Evolutionary conservation across 2,888 invertebrate genomes (phyloP).

Genomic region (Helicoverpa assulta): DNA sequence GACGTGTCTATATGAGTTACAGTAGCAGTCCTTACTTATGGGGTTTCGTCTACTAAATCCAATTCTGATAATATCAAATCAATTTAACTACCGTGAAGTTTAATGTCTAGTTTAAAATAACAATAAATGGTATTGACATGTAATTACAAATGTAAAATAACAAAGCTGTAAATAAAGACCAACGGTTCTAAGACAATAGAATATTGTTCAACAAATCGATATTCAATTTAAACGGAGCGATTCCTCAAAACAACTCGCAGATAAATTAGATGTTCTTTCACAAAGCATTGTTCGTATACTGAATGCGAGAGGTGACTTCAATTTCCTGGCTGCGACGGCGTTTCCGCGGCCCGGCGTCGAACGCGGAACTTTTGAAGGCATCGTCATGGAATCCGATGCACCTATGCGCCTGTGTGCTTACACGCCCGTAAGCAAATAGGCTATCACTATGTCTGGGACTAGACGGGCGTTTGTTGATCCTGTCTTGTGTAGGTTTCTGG

Average conservation of each 20-base stretch:
- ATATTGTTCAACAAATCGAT: constrained; percentile 79
- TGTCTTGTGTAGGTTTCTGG: constrained; percentile 2
- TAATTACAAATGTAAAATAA: constrained; percentile 38
- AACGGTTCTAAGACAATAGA: constrained; percentile 66
- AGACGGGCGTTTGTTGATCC: constrained; percentile 46
- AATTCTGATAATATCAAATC: background rate
- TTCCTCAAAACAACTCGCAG: constrained; percentile 83
- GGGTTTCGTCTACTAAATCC: background rate
- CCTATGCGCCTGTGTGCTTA: constrained; percentile 80
- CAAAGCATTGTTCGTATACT: constrained; percentile 86
- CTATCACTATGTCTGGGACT: constrained; percentile 71
- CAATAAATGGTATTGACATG: constrained; percentile 11
- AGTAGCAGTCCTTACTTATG: background rate
- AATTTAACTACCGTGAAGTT: no score
- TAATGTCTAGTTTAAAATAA: no score
- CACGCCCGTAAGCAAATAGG: constrained; percentile 82
- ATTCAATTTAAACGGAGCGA: constrained; percentile 85
- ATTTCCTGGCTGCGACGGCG: constrained; percentile 85
- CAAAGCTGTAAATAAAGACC: constrained; percentile 32
- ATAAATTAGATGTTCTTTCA: constrained; percentile 89
- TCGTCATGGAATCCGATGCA: constrained; percentile 84
- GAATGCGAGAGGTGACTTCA: constrained; percentile 86
- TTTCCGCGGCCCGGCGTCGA: constrained; percentile 78
- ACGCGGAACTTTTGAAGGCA: constrained; percentile 84
- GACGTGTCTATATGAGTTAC: constrained; percentile 36